Conservation (phyloP, 2,113 vertebrate genomes). For the Orientallactaga bullata region DNA sequence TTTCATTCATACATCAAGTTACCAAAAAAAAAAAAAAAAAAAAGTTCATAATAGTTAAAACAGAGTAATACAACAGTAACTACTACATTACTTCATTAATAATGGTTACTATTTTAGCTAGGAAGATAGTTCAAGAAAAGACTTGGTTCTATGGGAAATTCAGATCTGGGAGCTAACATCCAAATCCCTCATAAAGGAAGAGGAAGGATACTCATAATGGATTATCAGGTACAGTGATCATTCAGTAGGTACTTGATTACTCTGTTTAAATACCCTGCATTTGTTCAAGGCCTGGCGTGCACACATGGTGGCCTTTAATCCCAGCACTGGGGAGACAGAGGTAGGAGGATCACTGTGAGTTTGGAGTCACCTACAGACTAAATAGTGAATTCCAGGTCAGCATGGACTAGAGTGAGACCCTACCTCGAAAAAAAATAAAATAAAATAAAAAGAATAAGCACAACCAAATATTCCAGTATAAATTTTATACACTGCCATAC, state of each 20-base stretch:
- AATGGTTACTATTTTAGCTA: slow-evolving; percentile 27
- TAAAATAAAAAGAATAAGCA: too few relatives aligned
- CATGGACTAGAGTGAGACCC: too few relatives aligned
- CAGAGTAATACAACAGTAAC: background rate
- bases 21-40: slow-evolving; percentile 17
- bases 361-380: too few relatives aligned
- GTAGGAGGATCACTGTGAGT: too few relatives aligned
- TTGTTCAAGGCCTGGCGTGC: too few relatives aligned
- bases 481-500: background rate
- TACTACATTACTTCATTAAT: background rate
- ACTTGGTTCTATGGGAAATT: slow-evolving; percentile 46
- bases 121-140: slow-evolving; percentile 16
- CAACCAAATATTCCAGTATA: background rate
- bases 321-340: too few relatives aligned
- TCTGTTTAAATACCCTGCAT: slow-evolving; percentile 5
- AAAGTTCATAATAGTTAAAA: slow-evolving; percentile 34
- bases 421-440: too few relatives aligned
- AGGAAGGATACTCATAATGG: background rate
- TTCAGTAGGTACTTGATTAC: background rate
- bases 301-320: too few relatives aligned
- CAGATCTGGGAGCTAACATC: background rate
- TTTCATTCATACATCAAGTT: slow-evolving; percentile 66
- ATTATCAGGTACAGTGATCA: background rate
- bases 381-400: too few relatives aligned
- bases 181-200: slow-evolving; percentile 11